Conservation (phyloP, 37 sponge, comb jelly and placozoan genomes). For the Hormiphora californensis region DNA sequence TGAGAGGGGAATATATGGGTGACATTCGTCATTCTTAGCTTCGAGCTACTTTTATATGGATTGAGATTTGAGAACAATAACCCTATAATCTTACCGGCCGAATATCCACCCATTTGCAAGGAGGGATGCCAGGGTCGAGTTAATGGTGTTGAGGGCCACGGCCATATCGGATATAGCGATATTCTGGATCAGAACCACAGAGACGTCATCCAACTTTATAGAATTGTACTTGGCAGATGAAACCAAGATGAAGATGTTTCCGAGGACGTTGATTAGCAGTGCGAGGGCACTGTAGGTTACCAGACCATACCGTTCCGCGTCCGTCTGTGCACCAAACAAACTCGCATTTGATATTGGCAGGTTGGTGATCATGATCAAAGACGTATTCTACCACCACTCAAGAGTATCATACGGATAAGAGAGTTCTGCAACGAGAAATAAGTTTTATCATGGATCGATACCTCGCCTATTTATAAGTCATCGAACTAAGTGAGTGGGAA, state of each 20-base stretch:
- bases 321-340: neutral
- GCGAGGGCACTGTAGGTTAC: neutral
- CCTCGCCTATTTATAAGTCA: no score
- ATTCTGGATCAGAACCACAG: slow-evolving; percentile 12
- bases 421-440: no score
- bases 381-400: no score
- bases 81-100: no score
- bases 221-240: neutral
- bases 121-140: neutral
- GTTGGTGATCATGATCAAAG: neutral
- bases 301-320: neutral
- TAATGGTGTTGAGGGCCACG: neutral
- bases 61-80: no score
- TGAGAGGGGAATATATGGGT: no score
- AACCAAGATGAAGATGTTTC: slow-evolving; percentile 21
- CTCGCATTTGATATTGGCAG: slow-evolving; percentile 30
- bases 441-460: no score
- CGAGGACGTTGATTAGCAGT: neutral
- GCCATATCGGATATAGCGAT: slow-evolving; percentile 10
- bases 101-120: slow-evolving; percentile 4
- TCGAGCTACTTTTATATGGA: no score
- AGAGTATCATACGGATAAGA: no score
- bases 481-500: no score
- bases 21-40: no score
- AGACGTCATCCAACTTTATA: neutral